Conservation (phyloP, 2,888 invertebrate genomes). For the Athalia circularis region DNA sequence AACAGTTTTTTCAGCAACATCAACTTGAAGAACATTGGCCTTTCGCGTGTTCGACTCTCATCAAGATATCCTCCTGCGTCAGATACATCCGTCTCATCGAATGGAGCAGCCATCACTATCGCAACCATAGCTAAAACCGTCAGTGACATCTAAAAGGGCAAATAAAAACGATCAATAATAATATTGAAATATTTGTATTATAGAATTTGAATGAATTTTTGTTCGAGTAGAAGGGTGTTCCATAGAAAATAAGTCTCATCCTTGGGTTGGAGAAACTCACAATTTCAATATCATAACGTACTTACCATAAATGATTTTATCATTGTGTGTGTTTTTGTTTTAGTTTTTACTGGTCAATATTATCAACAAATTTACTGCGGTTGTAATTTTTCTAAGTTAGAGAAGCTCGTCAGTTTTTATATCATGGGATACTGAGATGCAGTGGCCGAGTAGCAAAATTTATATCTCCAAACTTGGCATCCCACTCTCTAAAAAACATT, state of each 20-base stretch:
- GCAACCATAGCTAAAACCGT: slow-evolving; percentile 14
- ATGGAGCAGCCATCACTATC: slow-evolving; percentile 25
- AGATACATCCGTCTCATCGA: slow-evolving; percentile 40
- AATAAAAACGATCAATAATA: background rate
- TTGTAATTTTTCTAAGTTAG: background rate
- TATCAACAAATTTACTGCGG: background rate
- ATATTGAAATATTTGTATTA: background rate
- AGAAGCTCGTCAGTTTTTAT: slow-evolving; percentile 25
- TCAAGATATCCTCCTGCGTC: slow-evolving; percentile 38
- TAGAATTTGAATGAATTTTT: background rate
- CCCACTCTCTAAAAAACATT: slow-evolving; percentile 27
- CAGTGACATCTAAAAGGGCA: slow-evolving; percentile 24
- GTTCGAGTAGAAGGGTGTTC: too few species aligned
- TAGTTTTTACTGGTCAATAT: background rate
- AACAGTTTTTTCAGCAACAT: slow-evolving; percentile 16
- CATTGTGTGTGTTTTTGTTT: background rate
- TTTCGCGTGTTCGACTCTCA: slow-evolving; percentile 34
- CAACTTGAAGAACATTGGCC: slow-evolving; percentile 10
- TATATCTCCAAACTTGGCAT: slow-evolving; percentile 18
- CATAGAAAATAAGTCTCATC: too few species aligned
- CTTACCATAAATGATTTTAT: slow-evolving; percentile 25
- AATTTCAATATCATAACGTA: background rate
- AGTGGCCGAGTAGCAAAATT: slow-evolving; percentile 12
- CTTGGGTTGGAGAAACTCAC: background rate
- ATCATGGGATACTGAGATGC: slow-evolving; percentile 25